phyloP scores from a whole-genome alignment of 2,113 vertebrate genomes.

The Octodon degus region DNA sequence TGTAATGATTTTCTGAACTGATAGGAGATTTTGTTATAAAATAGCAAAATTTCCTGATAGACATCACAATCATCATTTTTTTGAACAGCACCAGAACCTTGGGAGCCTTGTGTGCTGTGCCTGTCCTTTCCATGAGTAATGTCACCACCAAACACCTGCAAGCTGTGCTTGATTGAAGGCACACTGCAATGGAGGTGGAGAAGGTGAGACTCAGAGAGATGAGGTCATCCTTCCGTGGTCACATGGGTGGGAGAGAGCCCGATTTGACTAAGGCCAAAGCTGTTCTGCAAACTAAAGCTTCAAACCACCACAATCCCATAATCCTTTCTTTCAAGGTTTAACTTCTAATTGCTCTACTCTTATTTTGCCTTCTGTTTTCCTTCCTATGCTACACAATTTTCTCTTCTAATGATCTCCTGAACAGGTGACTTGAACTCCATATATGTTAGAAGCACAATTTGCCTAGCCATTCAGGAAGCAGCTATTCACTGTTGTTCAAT shows the following conservation, averaged over 20 bases:
- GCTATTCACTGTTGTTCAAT: not conserved
- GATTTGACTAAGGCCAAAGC: not conserved
- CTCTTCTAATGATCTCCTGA: not conserved
- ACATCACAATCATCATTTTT: not conserved
- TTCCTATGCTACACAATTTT: not conserved
- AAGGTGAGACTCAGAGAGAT: not conserved
- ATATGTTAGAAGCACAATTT: not conserved
- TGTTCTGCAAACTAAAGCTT: not conserved
- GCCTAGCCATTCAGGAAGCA: not conserved
- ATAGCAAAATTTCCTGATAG: not conserved
- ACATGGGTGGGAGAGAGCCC: not conserved
- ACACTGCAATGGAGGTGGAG: not conserved
- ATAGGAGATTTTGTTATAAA: constrained; percentile 43
- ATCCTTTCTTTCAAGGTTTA: not conserved
- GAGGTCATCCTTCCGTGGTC: not conserved
- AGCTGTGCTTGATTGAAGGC: not conserved
- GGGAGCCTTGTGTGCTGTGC: not conserved
- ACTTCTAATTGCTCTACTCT: not conserved
- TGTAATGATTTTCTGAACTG: not conserved
- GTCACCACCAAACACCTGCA: not conserved
- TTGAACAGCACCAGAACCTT: not conserved
- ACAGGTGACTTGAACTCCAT: not conserved
- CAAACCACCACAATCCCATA: not conserved
- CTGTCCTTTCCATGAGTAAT: not conserved
- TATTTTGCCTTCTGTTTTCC: not conserved